Evolutionary conservation across 2,888 invertebrate genomes (phyloP), one percentile per base, ranked within the genome.

Genomic region (Eristalis intricaria): DNA sequence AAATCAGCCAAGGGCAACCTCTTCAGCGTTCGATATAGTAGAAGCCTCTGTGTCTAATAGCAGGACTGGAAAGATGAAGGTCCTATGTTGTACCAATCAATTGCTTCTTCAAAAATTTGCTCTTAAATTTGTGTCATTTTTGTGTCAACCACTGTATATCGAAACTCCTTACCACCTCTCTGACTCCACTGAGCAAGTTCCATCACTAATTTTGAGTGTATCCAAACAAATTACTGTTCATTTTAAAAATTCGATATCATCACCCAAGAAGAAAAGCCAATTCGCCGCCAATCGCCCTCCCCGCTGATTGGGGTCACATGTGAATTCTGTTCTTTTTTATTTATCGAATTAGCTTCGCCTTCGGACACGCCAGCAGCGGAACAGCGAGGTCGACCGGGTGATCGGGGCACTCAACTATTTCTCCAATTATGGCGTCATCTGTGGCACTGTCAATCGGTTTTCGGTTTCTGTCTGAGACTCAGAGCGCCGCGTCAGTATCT

Each of bases 311-410:
- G 38, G 38, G 38, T 66, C 75, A 65, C 56, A 74, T 40, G 65
- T 75, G 56, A 65, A 65, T 74, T 35, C 11, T 61, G 0, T 32
- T 8, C 8, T 32, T 8, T 32, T 63, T 32, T 29, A 50, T 64
- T 64, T 29, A 64, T 74, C 56, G 50, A 56, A 63, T 73, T 50
- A 29, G 50, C 63, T 73, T 32, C 32, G 50, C 63, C 50, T 50
- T 15, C 40, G 22, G 32, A 22, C 64, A 35, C 32, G 19, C 38
- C 50, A 50, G 5, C 50, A 50, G 5, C 50, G 19, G 50, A 19
- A 50, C 50, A 43, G 50, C 19, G 50, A 50, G 50, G 50, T 50
- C 50, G 19, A 8, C 8, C n/a, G n/a, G n/a, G 43, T n/a, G 50
- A 8, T 50, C 50, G 50, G 50, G 19, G 19, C 19, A 50, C 19